Evolutionary conservation across 2,113 vertebrate genomes (phyloP).

Genomic region (Solea senegalensis): DNA sequence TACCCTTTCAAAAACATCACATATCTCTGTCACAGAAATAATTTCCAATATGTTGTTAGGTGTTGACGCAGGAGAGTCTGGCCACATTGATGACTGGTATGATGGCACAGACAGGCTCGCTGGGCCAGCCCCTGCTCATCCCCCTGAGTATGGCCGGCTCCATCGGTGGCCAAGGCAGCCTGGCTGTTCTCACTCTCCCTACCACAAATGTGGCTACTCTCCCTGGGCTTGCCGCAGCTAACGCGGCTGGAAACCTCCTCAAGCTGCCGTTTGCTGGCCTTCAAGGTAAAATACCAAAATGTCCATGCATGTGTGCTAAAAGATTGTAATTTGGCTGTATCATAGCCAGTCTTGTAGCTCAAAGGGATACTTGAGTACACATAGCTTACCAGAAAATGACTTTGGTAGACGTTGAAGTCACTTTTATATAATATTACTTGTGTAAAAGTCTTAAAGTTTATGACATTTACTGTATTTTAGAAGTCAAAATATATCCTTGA

Average conservation of each 20-base stretch:
- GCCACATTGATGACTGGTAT: slow-evolving; percentile 96
- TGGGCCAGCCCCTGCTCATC: slow-evolving; percentile 96
- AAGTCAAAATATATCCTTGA: too few species aligned
- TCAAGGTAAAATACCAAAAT: slow-evolving; percentile 85
- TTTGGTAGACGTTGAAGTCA: too few species aligned
- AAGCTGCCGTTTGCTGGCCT: slow-evolving; percentile 91
- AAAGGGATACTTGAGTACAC: too few species aligned
- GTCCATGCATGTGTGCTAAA: background rate
- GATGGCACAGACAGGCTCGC: slow-evolving; percentile 93
- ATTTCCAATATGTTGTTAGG: slow-evolving; percentile 72
- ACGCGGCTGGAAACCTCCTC: slow-evolving; percentile 87
- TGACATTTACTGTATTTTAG: too few species aligned
- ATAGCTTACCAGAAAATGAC: too few species aligned
- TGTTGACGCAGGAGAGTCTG: slow-evolving; percentile 97
- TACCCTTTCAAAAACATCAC: background rate
- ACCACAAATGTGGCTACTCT: slow-evolving; percentile 91
- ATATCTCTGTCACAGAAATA: background rate
- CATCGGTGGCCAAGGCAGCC: slow-evolving; percentile 91
- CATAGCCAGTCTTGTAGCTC: background rate
- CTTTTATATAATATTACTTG: too few species aligned
- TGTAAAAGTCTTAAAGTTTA: too few species aligned
- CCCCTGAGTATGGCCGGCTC: slow-evolving; percentile 95
- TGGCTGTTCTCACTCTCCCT: slow-evolving; percentile 94
- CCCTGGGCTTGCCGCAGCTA: slow-evolving; percentile 87
- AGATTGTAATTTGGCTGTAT: background rate